Base-by-base conservation (phyloP, 2,113 vertebrate species). In the Nibea albiflora region DNA sequence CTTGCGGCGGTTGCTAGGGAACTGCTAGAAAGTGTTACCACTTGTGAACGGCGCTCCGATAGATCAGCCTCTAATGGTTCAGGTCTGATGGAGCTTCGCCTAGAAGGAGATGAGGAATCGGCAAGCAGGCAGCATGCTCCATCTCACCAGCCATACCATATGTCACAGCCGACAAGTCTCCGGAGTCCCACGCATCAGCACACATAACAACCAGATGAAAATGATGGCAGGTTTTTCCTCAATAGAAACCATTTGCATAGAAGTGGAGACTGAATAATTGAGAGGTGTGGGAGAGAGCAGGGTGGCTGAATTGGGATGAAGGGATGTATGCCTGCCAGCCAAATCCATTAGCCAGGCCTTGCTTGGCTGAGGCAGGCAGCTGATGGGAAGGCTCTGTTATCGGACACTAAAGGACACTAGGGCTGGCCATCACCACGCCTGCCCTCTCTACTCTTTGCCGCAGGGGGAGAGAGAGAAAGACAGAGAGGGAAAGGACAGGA, bases 1-100 rank as follows among this genome's bases (percentile, higher is more conserved):
- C 94, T 94, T 89, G 91, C 81, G 90, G 93, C 89, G 85, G 95
- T 96, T 96, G 95, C 95, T 95, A 96, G 94, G 95, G 94, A 96
- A 95, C 95, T 94, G 93, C 91, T 81, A 78, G 90, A 91, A 90
- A 94, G 94, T 92, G 92, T 93, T 94, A 91, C 91, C 93, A 92
- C 92, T 95, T 92, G 91, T 93, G 92, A 92, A 77, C 60, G 83
- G 85, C 69, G 85, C 90, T 89, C 90, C 84, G 80, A 94, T 94
- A 94, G 94, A 94, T 95, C 94, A 93, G 92, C 87, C 85, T 90
- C 90, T 94, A 94, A 95, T 95, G 93, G 94, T 90, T 92, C 87
- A 85, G 90, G 93, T 93, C 92, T 95, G 95, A 94, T 94, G 94
- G 92, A 94, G 94, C 91, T 87, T 89, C 83, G 90, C 88, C 89